phyloP scores from a whole-genome alignment of 1,140 invertebrate species.

The Medauroidea extradentata region DNA sequence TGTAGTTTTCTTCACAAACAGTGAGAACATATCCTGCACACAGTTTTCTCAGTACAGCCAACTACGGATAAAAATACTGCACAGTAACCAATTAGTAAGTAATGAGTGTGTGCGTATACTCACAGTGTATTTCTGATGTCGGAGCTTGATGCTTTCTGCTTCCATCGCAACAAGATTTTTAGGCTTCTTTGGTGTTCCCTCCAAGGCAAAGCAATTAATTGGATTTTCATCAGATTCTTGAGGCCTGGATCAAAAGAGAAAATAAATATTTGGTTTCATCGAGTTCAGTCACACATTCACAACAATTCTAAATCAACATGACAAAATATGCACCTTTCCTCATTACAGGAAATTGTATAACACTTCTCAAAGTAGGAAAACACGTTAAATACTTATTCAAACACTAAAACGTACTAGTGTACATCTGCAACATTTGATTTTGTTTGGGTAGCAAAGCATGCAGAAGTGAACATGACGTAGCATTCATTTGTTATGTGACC shows the following conservation, averaged over 20 bases:
- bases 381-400: no score
- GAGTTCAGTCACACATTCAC: neutral
- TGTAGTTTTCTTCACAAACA: no score
- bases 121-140: constrained; percentile 54
- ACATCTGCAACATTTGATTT: no score
- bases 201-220: constrained; percentile 74
- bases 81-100: neutral
- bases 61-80: neutral
- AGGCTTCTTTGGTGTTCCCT: constrained; percentile 68
- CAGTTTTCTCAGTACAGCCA: no score
- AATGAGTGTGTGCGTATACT: constrained; percentile 12
- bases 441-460: no score
- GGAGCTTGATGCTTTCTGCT: constrained; percentile 63
- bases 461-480: no score
- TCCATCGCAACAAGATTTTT: constrained; percentile 65
- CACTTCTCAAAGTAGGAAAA: neutral
- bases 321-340: neutral
- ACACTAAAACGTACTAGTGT: no score
- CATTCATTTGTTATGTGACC: no score
- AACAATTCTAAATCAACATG: neutral
- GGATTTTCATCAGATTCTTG: constrained; percentile 73
- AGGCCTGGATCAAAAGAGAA: constrained; percentile 45
- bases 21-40: no score
- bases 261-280: no score
- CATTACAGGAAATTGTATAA: neutral